Percentiles rank a stretch among this genome's conserved stretches.
phyloP scores from a whole-genome alignment of 2,113 vertebrate species.

The Etheostoma spectabile region DNA sequence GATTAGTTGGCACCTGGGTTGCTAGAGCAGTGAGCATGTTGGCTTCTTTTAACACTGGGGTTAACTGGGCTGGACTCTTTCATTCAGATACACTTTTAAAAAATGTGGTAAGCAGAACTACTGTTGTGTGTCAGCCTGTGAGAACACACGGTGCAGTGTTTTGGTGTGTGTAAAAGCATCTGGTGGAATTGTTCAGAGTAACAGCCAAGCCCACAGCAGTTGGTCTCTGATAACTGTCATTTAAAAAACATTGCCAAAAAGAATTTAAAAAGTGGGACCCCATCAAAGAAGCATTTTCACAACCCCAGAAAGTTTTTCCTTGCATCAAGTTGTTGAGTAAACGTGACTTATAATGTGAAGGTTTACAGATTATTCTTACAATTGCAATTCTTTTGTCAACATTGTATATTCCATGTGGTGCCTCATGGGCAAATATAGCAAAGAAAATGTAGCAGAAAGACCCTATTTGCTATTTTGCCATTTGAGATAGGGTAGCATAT shows the following conservation, averaged over 20 bases:
- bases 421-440: not conserved
- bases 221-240: not conserved
- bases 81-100: not conserved
- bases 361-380: not conserved
- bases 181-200: not conserved
- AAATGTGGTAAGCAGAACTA: not conserved
- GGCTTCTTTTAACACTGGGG: not conserved
- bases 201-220: not conserved
- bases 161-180: not conserved
- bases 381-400: not conserved
- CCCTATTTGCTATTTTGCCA: slow-evolving; percentile 42
- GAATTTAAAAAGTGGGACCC: not conserved
- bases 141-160: not conserved
- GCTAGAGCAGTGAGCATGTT: not conserved
- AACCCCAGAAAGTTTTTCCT: not conserved
- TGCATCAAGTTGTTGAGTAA: not conserved
- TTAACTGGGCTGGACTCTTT: not conserved
- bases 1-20: not conserved
- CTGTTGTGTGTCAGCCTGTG: not conserved
- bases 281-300: slow-evolving; percentile 4
- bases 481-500: slow-evolving; percentile 45
- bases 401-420: not conserved
- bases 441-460: slow-evolving; percentile 56
- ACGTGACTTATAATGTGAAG: not conserved
- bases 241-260: not conserved